These are phyloP conservation scores for Cataglyphis hispanica DNA, from an alignment of 1,140 invertebrate genomes.

Conservation along the genomic window DNA sequence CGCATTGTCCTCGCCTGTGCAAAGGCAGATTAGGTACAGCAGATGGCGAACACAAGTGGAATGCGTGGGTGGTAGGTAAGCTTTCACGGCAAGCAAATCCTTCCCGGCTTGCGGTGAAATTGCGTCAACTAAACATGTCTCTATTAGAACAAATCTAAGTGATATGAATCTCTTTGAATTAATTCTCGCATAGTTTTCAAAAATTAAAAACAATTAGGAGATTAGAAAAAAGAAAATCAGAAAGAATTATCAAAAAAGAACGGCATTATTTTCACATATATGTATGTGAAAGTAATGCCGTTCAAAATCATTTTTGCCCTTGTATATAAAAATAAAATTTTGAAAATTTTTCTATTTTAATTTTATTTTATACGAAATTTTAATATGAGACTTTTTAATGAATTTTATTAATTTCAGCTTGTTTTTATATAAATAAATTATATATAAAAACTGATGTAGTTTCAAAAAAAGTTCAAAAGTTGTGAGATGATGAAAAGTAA, in stretches of 20 bases:
- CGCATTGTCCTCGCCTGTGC: constrained; percentile 48
- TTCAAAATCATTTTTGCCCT: neutral
- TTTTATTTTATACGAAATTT: neutral
- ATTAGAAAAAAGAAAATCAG: no score
- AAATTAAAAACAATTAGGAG: constrained; percentile 22
- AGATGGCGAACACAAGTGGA: constrained; percentile 26
- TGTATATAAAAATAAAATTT: neutral
- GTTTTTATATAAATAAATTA: neutral
- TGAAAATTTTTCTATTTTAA: neutral
- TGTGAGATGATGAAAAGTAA: neutral
- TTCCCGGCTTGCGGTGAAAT: constrained; percentile 40
- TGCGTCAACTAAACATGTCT: constrained; percentile 57
- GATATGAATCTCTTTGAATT: constrained; percentile 9
- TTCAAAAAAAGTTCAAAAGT: neutral
- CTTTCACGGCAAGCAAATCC: constrained; percentile 45
- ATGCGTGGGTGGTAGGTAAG: constrained; percentile 31
- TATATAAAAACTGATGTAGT: neutral
- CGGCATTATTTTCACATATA: neutral
- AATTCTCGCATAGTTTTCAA: neutral
- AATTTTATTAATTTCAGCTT: neutral
- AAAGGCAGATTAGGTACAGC: constrained; percentile 39
- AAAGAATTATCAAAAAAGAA: neutral
- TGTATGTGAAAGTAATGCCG: no score
- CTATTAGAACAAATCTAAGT: constrained; percentile 46
- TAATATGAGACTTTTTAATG: neutral